Conservation (phyloP, 2,888 invertebrate species). For the Ctena decussata region DNA sequence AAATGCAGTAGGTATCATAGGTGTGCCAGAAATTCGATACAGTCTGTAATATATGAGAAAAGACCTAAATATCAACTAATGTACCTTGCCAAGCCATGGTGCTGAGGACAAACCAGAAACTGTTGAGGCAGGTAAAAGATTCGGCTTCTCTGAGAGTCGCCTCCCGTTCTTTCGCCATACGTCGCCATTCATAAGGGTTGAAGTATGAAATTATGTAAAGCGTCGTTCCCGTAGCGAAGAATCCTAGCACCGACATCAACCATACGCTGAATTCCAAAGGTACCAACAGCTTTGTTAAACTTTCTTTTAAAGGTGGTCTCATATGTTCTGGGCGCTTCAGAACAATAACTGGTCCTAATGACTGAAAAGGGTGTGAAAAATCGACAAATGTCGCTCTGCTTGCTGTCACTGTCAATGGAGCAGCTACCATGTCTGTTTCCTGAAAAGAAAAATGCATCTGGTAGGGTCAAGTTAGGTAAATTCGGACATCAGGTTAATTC, state of each 20-base stretch:
- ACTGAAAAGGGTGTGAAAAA: conserved; percentile 77
- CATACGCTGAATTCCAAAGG: conserved; percentile 78
- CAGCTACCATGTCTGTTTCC: conserved; percentile 75
- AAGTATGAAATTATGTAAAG: conserved; percentile 78
- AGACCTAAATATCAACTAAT: no score
- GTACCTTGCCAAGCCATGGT: conserved; percentile 79
- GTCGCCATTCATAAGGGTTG: conserved; percentile 82
- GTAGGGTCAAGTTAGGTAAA: no score
- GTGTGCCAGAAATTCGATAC: no score
- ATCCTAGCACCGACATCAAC: conserved; percentile 75
- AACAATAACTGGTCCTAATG: conserved; percentile 72
- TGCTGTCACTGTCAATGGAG: conserved; percentile 73
- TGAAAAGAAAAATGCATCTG: conserved; percentile 51
- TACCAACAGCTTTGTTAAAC: conserved; percentile 68
- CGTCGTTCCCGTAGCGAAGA: conserved; percentile 75
- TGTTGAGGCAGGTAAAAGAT: conserved; percentile 81
- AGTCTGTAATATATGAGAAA: no score
- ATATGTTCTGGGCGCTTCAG: conserved; percentile 65
- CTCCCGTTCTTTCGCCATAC: conserved; percentile 76
- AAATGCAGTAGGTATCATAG: no score
- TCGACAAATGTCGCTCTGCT: conserved; percentile 63
- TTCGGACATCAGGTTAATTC: no score
- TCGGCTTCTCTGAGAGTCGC: conserved; percentile 79
- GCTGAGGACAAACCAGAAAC: conserved; percentile 80
- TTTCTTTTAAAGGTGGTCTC: conserved; percentile 64